Conservation (phyloP, 2,113 vertebrate species). For the Pithys albifrons region DNA sequence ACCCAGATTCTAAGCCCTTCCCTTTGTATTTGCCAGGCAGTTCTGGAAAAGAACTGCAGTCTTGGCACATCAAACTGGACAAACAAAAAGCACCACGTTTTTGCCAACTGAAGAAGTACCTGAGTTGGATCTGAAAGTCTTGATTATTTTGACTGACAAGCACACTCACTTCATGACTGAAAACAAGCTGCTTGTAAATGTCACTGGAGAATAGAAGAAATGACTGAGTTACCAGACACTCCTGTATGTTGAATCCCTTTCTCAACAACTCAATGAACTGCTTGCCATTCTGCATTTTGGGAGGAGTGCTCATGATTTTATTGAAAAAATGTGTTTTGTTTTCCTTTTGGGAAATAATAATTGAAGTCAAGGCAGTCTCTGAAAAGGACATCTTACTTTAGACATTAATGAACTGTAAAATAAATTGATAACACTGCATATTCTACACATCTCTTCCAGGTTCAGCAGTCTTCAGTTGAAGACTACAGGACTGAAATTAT, state of each 20-base stretch:
- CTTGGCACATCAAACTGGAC: neutral
- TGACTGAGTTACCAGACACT: slow-evolving; percentile 13
- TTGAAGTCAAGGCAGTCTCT: slow-evolving; percentile 10
- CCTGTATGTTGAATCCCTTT: slow-evolving; percentile 42
- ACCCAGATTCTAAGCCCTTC: neutral
- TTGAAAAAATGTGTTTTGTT: slow-evolving; percentile 55
- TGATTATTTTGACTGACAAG: slow-evolving; percentile 10
- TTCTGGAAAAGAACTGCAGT: slow-evolving; percentile 5
- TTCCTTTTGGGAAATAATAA: slow-evolving; percentile 29
- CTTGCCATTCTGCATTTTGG: slow-evolving; percentile 30
- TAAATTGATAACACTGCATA: neutral
- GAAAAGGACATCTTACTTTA: slow-evolving; percentile 25
- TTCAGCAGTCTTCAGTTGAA: neutral
- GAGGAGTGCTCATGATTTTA: slow-evolving; percentile 39
- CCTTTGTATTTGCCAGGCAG: neutral
- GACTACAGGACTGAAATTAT: neutral
- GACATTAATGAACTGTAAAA: neutral
- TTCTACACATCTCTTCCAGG: neutral
- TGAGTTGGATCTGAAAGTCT: neutral
- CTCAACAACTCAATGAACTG: slow-evolving; percentile 38
- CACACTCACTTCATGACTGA: neutral
- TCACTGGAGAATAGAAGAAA: slow-evolving; percentile 35
- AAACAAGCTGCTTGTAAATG: slow-evolving; percentile 40
- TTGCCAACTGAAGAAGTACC: neutral
- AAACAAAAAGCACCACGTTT: neutral